Evolutionary conservation across 1,140 invertebrate genomes (phyloP), one percentile per base, ranked within the genome.

Genomic region (Potamilus streckersoni): DNA sequence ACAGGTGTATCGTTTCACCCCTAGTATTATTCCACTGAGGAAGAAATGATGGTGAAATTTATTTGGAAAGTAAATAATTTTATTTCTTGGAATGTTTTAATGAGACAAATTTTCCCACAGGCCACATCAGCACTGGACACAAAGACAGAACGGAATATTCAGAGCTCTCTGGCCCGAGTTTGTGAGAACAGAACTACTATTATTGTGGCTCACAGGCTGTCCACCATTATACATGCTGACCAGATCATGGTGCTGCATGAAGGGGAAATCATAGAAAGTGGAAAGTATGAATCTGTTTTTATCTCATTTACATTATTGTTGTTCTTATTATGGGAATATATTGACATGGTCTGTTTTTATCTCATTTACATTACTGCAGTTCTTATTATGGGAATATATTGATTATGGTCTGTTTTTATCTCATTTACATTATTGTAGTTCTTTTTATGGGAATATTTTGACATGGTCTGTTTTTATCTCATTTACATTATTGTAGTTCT

Each of bases 151-250:
- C 82, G 88, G 64, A 88, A 89, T 78, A 90, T 90, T 66, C 89
- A 90, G 78, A 31, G 83, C 5, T 86, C 87, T 38, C 76, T 90
- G 27, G 79, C 85, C 14, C 75, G 80, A 69, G 84, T 89, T 17
- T 87, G 96, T 89, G 90, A 93, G 2, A 96, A 96, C 89, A 93
- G 95, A 56, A 98, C 97, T 0, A 97, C 96, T 0, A 92, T 99
- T 57, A 95, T 98, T 61, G 94, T 99, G 27, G 97, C 97, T 2
- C 97, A 99, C 89, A 82, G 91, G 49, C 90, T 98, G 27, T 98
- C 96, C 0, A 99, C 97, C 0, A 93, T 99, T 77, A 95, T 97
- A 80, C 94, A 97, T 87, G 96, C 96, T 0, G 95, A 98, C 90
- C 94, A 96, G 88, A 98, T 98, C 80, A 89, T 98, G 2, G 97